Conservation (phyloP, 2,113 vertebrate genomes). For the Chamaea fasciata region DNA sequence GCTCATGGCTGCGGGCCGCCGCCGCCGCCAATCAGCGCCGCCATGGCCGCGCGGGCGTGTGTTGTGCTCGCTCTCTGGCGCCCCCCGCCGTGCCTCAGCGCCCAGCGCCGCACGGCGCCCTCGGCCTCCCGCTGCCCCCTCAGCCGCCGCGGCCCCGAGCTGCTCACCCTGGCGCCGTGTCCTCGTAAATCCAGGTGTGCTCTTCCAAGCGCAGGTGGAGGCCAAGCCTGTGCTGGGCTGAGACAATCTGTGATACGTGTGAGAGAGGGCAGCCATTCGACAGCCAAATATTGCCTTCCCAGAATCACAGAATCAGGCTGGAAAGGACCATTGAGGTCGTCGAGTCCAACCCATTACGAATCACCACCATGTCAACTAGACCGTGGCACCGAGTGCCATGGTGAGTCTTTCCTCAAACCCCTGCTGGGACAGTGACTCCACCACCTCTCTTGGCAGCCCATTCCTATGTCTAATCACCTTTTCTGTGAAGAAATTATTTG, state of each 20-base stretch:
- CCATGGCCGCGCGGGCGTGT: not conserved
- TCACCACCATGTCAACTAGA: not conserved
- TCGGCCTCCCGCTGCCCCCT: not conserved
- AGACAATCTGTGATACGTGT: accelerated
- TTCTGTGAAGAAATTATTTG: not conserved
- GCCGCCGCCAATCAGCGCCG: not conserved
- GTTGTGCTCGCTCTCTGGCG: not conserved
- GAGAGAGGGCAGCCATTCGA: not conserved
- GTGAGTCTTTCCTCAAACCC: not conserved
- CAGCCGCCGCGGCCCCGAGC: accelerated
- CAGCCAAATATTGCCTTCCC: not conserved
- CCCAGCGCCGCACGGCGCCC: accelerated
- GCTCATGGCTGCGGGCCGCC: not conserved
- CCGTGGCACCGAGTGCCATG: not conserved
- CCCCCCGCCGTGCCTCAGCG: not conserved
- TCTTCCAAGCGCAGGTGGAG: no score
- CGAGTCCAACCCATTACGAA: not conserved
- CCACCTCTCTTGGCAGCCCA: not conserved
- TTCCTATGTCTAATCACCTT: not conserved
- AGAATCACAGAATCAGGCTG: not conserved
- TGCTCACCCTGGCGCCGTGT: accelerated
- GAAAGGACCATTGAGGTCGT: not conserved
- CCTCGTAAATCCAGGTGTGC: not conserved
- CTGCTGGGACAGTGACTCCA: accelerated
- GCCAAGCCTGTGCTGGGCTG: not conserved